These are phyloP conservation scores for Ypsolopha sequella DNA, from an alignment of 2,888 invertebrate species.

Conservation along the genomic window DNA sequence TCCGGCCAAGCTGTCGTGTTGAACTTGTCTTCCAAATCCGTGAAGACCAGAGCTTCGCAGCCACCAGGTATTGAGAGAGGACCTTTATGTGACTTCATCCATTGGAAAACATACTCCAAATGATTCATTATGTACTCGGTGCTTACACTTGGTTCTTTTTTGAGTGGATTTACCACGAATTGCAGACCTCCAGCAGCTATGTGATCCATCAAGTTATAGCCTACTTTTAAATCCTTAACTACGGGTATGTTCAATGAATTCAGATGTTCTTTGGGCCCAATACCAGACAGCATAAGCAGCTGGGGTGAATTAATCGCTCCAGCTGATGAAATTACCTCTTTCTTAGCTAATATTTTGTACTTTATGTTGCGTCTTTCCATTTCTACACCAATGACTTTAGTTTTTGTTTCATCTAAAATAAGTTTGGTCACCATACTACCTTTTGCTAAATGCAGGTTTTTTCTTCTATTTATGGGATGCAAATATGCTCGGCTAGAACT, in stretches of 20 bases:
- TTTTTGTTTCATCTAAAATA: conserved; percentile 65
- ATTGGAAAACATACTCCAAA: conserved; percentile 59
- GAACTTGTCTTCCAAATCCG: conserved; percentile 71
- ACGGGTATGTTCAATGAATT: conserved; percentile 65
- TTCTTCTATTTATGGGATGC: conserved; percentile 67
- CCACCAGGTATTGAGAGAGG: conserved; percentile 75
- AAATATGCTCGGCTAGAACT: conserved; percentile 78
- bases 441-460: conserved; percentile 74
- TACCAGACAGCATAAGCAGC: conserved; percentile 83
- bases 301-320: conserved; percentile 85
- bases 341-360: conserved; percentile 70
- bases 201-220: conserved; percentile 79
- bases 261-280: conserved; percentile 75
- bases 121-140: conserved; percentile 48
- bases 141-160: conserved; percentile 23
- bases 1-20: conserved; percentile 72
- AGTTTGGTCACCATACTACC: conserved; percentile 71
- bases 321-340: conserved; percentile 81
- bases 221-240: conserved; percentile 72
- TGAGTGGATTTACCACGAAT: conserved; percentile 60
- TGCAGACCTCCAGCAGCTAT: conserved; percentile 74
- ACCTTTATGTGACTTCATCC: conserved; percentile 63
- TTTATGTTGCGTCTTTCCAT: conserved; percentile 62
- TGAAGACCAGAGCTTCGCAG: conserved; percentile 75
- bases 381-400: conserved; percentile 72